Base-by-base conservation (phyloP, 2,113 vertebrate species). In the Ageneiosus marmoratus region DNA sequence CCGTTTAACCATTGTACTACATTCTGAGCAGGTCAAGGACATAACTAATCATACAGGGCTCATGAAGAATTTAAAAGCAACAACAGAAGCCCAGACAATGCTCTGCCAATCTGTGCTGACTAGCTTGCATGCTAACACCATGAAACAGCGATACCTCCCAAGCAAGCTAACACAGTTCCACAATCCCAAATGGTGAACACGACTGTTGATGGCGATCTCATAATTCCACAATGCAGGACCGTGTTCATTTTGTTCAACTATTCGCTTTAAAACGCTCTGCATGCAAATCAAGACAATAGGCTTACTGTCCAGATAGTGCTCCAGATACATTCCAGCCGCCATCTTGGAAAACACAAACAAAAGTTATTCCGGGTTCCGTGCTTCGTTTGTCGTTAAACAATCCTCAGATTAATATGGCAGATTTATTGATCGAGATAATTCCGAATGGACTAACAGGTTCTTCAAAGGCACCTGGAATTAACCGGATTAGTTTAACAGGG, bases 261-360 rank as follows among this genome's bases (percentile, higher is more conserved):
- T 9, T 16, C 51, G 9, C 11, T 11, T 20, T 34, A 44, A 29
- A n/a, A 41, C 16, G 27, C 22, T 9, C 27, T 22, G 55, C 22
- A 55, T 56, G 51, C 37, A 79, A 73, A 65, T 22, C 29, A 50
- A 77, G 86, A 86, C 72, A 82, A 78, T 60, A 81, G 51, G 67
- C 89, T 89, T 86, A 91, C 90, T 90, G 85, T 91, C 90, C 79
- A 91, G 78, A 76, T 90, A 91, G 83, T 91, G 90, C 83, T 91
- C 90, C 70, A 91, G 84, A 82, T 91, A 91, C 90, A 91, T 91
- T 73, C 90, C 90, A 51, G 90, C 90, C 88, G 90, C 90, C 90
- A 91, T 91, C 88, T 89, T 91, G 88, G 81, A 87, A 79, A 88
- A 77, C 84, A 84, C 85, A 87, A 89, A 89, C 88, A 73, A 90